Evolutionary conservation across 2,888 invertebrate species (phyloP), one percentile per base, ranked within the genome.

Genomic region (Marronus borbonicus): DNA sequence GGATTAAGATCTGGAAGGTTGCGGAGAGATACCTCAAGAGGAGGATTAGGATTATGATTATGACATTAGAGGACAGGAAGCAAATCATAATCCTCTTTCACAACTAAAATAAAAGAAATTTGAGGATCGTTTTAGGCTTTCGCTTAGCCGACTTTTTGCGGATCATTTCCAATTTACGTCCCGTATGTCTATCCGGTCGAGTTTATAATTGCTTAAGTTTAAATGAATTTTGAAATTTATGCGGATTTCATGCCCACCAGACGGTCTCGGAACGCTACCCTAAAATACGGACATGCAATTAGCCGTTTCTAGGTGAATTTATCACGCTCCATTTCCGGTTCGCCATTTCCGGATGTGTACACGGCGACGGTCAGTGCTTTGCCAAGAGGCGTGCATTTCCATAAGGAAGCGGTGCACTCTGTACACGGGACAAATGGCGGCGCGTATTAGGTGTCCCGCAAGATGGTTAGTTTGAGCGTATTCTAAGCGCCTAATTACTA

Each of bases 201-300:
- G 66, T 31, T 66, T 66, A 66, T 66, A 66, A 66, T 66, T 66
- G 44, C 66, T 66, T 66, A 66, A 66, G 66, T 66, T 66, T 66
- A 66, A 66, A 66, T 66, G 66, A 66, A 66, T 49, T 66, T 66
- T 66, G 44, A 66, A 66, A 66, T 66, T 66, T 66, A 66, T 66
- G 66, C 66, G 66, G 49, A 66, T 66, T 66, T 66, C 62, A 62
- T 62, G 62, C 62, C 24, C 62, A 62, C 28, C 62, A 62, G 62
- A 62, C 28, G 62, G 62, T 62, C 62, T 62, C 62, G 62, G 31
- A 62, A 62, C 31, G 62, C 24, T 62, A 28, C 28, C 24, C 31
- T 62, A 62, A 62, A 62, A 62, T 62, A 62, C 62, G 62, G 62
- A 62, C 62, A 62, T 62, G 62, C 62, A 62, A 62, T 62, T 62